phyloP scores from a whole-genome alignment of 2,113 vertebrate genomes.

The Heliornis fulica region DNA sequence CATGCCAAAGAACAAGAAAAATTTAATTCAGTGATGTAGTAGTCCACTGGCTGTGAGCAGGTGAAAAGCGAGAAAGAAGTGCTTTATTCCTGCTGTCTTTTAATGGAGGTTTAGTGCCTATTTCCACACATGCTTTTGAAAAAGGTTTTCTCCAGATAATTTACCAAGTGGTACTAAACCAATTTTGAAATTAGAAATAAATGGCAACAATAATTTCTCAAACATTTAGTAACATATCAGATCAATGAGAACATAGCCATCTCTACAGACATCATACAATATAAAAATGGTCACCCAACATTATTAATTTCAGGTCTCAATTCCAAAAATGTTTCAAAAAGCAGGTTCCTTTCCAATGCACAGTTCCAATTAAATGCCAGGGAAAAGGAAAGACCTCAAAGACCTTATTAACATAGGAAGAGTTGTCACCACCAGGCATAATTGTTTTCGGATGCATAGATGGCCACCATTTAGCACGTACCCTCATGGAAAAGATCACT shows the following conservation, averaged over 20 bases:
- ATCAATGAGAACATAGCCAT: neutral
- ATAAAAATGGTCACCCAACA: neutral
- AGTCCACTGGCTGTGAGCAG: neutral
- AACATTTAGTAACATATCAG: neutral
- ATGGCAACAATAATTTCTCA: neutral
- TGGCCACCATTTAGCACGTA: constrained; percentile 53
- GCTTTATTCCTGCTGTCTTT: neutral
- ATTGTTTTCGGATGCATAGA: constrained; percentile 43
- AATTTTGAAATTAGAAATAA: neutral
- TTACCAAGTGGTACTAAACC: neutral
- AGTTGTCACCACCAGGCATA: neutral
- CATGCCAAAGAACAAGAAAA: neutral
- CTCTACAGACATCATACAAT: neutral
- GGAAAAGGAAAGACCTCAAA: constrained; percentile 18
- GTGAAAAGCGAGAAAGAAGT: neutral
- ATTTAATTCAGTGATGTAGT: neutral
- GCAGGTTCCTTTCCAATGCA: neutral
- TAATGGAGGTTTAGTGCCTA: neutral
- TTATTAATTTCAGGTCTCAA: neutral
- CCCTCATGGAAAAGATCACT: constrained; percentile 40
- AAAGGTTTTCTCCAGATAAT: neutral
- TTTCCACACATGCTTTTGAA: neutral
- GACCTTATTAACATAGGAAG: neutral
- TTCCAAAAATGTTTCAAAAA: neutral
- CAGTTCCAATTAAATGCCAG: constrained; percentile 4